These are phyloP conservation scores for Aphis gossypii DNA, from an alignment of 1,140 invertebrate species.

Conservation along the genomic window DNA sequence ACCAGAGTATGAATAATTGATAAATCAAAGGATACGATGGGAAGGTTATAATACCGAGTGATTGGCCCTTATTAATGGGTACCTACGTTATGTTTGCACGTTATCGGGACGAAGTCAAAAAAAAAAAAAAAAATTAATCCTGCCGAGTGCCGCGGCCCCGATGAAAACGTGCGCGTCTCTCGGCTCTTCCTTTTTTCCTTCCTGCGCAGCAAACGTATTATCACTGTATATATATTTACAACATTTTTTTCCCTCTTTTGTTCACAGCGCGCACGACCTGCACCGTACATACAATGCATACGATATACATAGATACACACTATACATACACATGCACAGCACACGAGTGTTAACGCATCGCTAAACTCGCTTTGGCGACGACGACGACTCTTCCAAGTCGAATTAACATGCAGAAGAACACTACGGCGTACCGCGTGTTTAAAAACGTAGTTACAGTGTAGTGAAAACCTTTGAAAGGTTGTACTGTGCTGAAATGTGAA, in stretches of 20 bases:
- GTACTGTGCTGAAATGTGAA: background rate
- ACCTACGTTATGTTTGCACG: background rate
- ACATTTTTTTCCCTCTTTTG: background rate
- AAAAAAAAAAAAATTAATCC: background rate
- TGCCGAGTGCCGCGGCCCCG: background rate
- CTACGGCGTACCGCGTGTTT: background rate
- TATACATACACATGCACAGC: background rate
- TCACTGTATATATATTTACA: background rate
- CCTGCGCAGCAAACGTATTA: background rate
- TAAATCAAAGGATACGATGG: background rate
- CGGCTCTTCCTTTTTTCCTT: background rate
- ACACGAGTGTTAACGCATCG: background rate
- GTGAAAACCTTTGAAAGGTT: background rate
- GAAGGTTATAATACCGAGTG: background rate
- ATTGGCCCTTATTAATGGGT: background rate
- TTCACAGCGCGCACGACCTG: background rate
- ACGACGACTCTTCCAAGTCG: background rate
- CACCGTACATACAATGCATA: background rate
- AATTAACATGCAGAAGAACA: background rate
- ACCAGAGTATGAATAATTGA: background rate
- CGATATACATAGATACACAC: background rate
- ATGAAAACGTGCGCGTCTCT: background rate
- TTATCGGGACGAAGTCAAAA: background rate
- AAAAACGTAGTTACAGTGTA: background rate
- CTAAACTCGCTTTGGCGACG: background rate